Evolutionary conservation across 2,113 vertebrate species (phyloP).

Genomic region (Phrynosoma blainvillii): DNA sequence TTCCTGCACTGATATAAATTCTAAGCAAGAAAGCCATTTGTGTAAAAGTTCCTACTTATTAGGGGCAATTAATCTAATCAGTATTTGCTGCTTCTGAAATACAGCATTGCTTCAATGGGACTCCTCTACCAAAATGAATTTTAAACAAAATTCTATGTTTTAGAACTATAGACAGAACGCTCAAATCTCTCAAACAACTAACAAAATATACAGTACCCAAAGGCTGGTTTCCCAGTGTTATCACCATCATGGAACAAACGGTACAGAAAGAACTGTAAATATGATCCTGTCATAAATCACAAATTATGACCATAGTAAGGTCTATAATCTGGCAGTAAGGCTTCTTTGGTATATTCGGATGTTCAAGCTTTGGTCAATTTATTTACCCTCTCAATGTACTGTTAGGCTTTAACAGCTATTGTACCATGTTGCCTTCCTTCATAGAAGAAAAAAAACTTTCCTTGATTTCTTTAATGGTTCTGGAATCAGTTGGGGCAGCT

Average conservation of each 20-base stretch:
- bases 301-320: neutral
- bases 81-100: neutral
- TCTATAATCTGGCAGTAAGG: neutral
- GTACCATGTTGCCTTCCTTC: neutral
- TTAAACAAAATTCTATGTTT: neutral
- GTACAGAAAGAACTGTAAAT: neutral
- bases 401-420: neutral
- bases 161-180: neutral
- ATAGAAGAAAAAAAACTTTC: neutral
- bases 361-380: neutral
- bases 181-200: neutral
- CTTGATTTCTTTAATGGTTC: neutral
- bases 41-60: too few species aligned
- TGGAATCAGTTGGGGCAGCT: neutral
- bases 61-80: too few species aligned
- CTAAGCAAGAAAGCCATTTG: too few species aligned
- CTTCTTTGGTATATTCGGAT: neutral
- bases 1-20: too few species aligned
- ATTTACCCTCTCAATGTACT: neutral
- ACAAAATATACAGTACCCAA: neutral
- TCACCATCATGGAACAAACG: neutral
- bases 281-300: neutral
- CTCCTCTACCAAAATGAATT: neutral
- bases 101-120: neutral
- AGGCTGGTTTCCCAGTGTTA: neutral